A percentile compares a stretch with the other conserved stretches of the same genome.
Conservation (phyloP, 2,797 vertebrate species). For the Lithobates pipiens region DNA sequence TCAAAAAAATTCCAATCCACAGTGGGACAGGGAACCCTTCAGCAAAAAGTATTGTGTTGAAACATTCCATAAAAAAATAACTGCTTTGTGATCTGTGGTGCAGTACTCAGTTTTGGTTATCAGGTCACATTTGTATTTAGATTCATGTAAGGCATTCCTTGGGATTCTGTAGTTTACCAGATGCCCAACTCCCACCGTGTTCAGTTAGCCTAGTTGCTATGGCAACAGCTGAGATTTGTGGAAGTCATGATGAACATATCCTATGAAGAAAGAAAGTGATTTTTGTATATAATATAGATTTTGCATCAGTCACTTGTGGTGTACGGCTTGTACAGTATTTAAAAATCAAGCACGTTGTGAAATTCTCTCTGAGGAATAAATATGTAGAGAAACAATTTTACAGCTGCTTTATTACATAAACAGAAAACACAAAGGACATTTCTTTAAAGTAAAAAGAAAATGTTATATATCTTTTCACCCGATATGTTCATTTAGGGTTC, state of each 20-base stretch:
- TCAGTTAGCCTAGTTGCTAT: constrained; percentile 17
- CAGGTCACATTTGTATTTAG: not conserved
- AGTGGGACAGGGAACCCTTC: no score
- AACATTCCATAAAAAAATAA: not conserved
- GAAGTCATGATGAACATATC: constrained; percentile 25
- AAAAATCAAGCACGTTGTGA: not conserved
- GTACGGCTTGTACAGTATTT: not conserved
- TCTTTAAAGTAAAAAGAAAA: no score
- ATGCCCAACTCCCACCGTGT: constrained; percentile 43
- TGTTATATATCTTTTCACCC: no score
- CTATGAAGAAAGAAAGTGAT: constrained; percentile 27
- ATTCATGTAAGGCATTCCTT: constrained; percentile 1
- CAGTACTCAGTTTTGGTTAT: not conserved
- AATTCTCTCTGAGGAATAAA: not conserved
- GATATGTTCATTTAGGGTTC: no score
- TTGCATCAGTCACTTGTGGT: not conserved
- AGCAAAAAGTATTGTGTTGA: no score
- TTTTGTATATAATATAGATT: constrained; percentile 32
- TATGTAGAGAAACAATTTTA: not conserved
- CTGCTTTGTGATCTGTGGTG: not conserved
- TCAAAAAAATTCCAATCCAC: no score
- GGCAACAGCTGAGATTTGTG: constrained; percentile 37
- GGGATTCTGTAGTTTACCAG: constrained; percentile 36
- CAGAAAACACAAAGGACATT: no score
- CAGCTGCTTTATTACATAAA: not conserved